phyloP scores from a whole-genome alignment of 2,113 vertebrate species.

The Mirounga angustirostris region DNA sequence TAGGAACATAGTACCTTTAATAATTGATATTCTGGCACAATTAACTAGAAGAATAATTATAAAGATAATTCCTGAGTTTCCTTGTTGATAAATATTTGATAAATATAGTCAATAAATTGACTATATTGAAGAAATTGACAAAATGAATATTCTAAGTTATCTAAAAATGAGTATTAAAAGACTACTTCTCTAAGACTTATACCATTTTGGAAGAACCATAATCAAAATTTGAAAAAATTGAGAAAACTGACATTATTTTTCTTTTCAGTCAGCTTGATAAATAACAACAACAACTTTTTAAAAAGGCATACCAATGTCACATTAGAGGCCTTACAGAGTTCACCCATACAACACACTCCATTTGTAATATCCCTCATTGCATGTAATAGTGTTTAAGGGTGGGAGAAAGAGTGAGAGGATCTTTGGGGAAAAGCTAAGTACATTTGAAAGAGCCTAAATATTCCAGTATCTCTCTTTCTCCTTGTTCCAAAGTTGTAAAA shows the following conservation, averaged over 20 bases:
- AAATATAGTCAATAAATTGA: neutral
- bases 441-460: neutral
- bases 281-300: neutral
- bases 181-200: conserved; percentile 23
- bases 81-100: conserved; percentile 5
- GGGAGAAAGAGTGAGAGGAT: neutral
- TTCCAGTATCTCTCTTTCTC: neutral
- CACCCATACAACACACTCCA: neutral
- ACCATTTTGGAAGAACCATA: conserved; percentile 36
- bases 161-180: conserved; percentile 36
- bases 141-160: neutral
- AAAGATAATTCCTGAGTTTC: conserved; percentile 53
- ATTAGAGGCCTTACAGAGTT: neutral
- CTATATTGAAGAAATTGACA: conserved; percentile 20
- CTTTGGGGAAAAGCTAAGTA: neutral
- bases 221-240: conserved; percentile 21
- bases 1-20: neutral
- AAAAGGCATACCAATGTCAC: neutral
- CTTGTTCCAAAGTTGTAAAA: neutral
- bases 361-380: neutral
- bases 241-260: conserved; percentile 9
- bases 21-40: conserved; percentile 8
- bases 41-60: conserved; percentile 8
- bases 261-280: conserved; percentile 24
- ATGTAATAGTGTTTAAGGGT: neutral